Evolutionary conservation across 2,888 invertebrate genomes (phyloP), one percentile per base, ranked within the genome.

Genomic region (Eupsilia transversa): DNA sequence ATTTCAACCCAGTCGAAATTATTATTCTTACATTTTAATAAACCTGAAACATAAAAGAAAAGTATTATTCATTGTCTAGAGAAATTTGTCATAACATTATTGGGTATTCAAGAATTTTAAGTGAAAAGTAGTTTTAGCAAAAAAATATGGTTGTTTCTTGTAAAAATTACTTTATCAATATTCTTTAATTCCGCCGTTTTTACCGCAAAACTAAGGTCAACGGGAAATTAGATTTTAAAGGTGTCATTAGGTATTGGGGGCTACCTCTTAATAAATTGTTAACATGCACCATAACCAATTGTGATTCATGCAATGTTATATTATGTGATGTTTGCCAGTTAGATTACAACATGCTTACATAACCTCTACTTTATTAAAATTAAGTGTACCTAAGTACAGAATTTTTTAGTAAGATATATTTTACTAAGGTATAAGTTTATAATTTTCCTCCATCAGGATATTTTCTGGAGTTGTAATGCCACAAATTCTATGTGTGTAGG

Each of bases 31-130:
- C n/a, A 43, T 49, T 54, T 61, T 69, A 84, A 71, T 56, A 71
- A 43, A 78, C 43, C 86, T 86, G 86, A 73, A 86, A 86, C 57
- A 72, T 66, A 69, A 74, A 78, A 78, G 4, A 74, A 68, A 56
- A n/a, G 7, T 52, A 9, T 85, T 73, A 80, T 27, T 67, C 1
- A 57, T 33, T n/a, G 30, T 65, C 4, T 33, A 46, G 10, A n/a
- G n/a, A 17, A 71, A 27, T 1, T 23, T 38, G n/a, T 30, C 9
- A 23, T 35, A n/a, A 35, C 6, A 33, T n/a, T 54, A 0, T 43
- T 35, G 30, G 2, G 46, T 46, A 59, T 54, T 59, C 4, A 20
- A 38, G 12, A 38, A 52, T n/a, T 43, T 9, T 12, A 9, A 30
- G 5, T 14, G n/a, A n/a, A n/a, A n/a, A n/a, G n/a, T n/a, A n/a